These are phyloP conservation scores for Harlomillsia oculata DNA, from an alignment of 1,140 invertebrate genomes.

Conservation along the genomic window DNA sequence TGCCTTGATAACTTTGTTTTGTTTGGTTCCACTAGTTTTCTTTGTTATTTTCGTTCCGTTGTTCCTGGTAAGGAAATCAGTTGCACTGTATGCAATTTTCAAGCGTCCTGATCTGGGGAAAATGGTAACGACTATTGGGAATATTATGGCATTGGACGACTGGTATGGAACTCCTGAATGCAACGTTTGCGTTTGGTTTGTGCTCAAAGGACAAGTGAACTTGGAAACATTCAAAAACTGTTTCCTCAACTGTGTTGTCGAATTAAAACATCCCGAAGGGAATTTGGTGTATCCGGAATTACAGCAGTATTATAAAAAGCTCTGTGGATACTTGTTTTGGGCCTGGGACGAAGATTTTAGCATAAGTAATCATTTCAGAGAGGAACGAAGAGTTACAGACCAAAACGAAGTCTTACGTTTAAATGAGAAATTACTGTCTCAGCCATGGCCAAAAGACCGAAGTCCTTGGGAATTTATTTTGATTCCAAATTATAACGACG, in stretches of 20 bases:
- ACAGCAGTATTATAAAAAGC: not conserved
- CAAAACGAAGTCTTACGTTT: not conserved
- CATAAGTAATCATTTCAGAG: not conserved
- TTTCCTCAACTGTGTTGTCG: not conserved
- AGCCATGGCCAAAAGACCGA: not conserved
- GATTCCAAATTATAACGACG: not conserved
- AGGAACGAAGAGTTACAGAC: not conserved
- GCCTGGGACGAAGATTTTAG: constrained; percentile 8
- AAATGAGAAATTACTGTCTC: not conserved
- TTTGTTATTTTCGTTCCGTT: too few relatives aligned
- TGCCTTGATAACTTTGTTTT: too few relatives aligned
- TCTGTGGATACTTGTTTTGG: constrained; percentile 4
- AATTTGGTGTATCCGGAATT: not conserved
- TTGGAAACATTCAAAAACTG: not conserved
- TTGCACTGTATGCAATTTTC: too few relatives aligned
- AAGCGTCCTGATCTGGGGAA: constrained; percentile 2
- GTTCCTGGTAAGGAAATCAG: too few relatives aligned
- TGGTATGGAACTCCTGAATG: not conserved
- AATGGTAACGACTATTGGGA: not conserved
- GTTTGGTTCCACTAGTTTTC: too few relatives aligned
- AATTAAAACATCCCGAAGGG: not conserved
- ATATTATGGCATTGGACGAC: not conserved
- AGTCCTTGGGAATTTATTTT: constrained; percentile 14
- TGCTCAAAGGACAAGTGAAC: not conserved
- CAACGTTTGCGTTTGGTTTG: constrained; percentile 1